A percentile compares a stretch with the other conserved stretches of the same genome.
phyloP scores from a whole-genome alignment of 2,888 invertebrate genomes.

The Prosapia bicincta region DNA sequence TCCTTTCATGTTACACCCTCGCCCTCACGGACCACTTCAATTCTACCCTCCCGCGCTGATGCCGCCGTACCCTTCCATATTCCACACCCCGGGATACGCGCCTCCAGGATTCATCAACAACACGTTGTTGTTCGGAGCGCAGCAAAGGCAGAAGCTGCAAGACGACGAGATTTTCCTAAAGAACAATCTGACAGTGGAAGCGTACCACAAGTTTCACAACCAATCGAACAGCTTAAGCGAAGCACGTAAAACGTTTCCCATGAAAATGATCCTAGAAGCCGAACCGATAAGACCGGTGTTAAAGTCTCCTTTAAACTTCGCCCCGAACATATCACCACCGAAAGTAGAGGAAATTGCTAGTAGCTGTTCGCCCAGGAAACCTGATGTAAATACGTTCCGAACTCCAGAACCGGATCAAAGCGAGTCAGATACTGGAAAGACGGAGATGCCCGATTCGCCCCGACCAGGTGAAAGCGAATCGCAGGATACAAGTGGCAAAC shows the following conservation, averaged over 20 bases:
- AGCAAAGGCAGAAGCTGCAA: conserved; percentile 27
- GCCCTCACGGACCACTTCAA: conserved; percentile 48
- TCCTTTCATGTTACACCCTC: conserved; percentile 65
- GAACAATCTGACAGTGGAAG: conserved; percentile 16
- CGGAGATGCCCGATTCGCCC: conserved; percentile 18
- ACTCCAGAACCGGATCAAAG: conserved; percentile 9
- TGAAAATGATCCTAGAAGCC: not conserved
- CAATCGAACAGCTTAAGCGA: not conserved
- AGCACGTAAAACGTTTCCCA: conserved; percentile 53
- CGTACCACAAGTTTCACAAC: not conserved
- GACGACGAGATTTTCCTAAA: conserved; percentile 29
- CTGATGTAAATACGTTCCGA: conserved; percentile 47
- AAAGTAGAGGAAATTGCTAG: conserved; percentile 57
- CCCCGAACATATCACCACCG: conserved; percentile 60
- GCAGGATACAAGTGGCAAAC: conserved; percentile 4
- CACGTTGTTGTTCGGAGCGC: conserved; percentile 56
- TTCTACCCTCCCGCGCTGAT: conserved; percentile 53
- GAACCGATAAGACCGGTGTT: not conserved
- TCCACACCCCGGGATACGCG: conserved; percentile 28
- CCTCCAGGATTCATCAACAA: conserved; percentile 51
- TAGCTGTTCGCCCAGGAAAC: conserved; percentile 62
- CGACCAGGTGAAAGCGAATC: conserved; percentile 20
- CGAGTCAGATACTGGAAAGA: not conserved
- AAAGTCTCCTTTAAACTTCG: not conserved
- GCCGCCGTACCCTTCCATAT: conserved; percentile 48